Base-by-base conservation (phyloP, 2,888 invertebrate species). In the Boloria euphrosyne region DNA sequence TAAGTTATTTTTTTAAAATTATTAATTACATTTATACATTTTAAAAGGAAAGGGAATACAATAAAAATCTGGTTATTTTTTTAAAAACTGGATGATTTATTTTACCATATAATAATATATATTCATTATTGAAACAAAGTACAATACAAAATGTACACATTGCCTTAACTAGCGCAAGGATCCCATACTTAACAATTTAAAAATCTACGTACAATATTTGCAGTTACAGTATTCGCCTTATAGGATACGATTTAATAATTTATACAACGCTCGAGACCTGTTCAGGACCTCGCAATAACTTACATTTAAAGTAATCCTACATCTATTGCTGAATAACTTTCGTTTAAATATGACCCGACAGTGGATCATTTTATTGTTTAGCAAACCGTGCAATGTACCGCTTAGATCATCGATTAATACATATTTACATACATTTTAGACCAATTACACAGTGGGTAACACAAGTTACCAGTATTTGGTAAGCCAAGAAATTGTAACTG, bases 121-220 rank as follows among this genome's bases (percentile, higher is more conserved):
- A 94, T 94, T 94, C 93, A 94, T 93, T 86, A 85, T 86, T 87
- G 87, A 93, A 94, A 94, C 94, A 94, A 94, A 94, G 93, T 94
- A 95, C 94, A 93, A 94, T 95, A 95, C 94, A 95, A 94, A 95
- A 95, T 95, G 93, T 95, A 95, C 94, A 95, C 93, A 93, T 93
- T 93, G 93, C 93, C 89, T 90, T 87, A 89, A 87, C 89, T 90
- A 90, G 86, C 79, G 77, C 84, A 86, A 84, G 86, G 85, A 88
- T 89, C 78, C 87, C 85, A 85, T 93, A 93, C 94, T 93, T 94
- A 94, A 93, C 89, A 86, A 80, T 88, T 87, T 85, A 90, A 85
- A 85, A 83, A 82, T 86, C 89, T 92, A 92, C 89, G 87, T 92
- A 90, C 89, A 92, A 86, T 91, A 89, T 90, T 90, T 92, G 87